Percentiles rank a stretch among this genome's conserved stretches.
Conservation (phyloP, 1,140 invertebrate species). For the Drosophila mojavensis region DNA sequence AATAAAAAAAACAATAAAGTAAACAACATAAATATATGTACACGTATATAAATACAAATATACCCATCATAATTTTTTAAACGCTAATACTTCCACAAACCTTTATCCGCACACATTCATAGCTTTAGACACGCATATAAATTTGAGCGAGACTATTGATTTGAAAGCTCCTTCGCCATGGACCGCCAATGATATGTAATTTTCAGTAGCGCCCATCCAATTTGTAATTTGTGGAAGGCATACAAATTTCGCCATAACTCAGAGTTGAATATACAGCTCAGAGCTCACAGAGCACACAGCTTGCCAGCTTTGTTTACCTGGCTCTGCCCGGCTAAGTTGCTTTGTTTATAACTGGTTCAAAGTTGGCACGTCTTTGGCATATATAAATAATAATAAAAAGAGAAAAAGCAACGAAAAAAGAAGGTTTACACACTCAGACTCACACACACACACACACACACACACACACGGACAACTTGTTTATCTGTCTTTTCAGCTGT, state of each 20-base stretch:
- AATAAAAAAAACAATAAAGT: no score
- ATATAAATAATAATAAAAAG: conserved; percentile 55
- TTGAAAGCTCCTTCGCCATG: background rate
- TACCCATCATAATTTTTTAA: background rate
- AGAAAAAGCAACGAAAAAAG: conserved; percentile 22
- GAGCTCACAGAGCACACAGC: conserved; percentile 8
- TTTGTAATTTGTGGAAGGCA: conserved; percentile 63
- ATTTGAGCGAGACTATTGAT: background rate
- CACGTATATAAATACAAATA: background rate
- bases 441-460: conserved; percentile 32
- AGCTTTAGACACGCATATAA: conserved; percentile 18
- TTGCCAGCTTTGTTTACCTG: conserved; percentile 56
- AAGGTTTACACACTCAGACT: background rate
- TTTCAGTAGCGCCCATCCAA: conserved; percentile 37
- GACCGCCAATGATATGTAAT: conserved; percentile 27
- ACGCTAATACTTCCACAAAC: background rate
- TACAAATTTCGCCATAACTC: conserved; percentile 73
- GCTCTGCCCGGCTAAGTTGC: conserved; percentile 40
- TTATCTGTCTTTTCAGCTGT: conserved; percentile 76
- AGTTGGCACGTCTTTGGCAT: conserved; percentile 74
- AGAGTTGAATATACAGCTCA: background rate
- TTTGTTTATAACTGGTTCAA: conserved; percentile 81
- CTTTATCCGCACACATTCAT: conserved; percentile 3
- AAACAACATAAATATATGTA: background rate
- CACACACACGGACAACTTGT: conserved; percentile 48